These are phyloP conservation scores for Mohoua ochrocephala DNA, from an alignment of 2,113 vertebrate genomes.

Conservation along the genomic window DNA sequence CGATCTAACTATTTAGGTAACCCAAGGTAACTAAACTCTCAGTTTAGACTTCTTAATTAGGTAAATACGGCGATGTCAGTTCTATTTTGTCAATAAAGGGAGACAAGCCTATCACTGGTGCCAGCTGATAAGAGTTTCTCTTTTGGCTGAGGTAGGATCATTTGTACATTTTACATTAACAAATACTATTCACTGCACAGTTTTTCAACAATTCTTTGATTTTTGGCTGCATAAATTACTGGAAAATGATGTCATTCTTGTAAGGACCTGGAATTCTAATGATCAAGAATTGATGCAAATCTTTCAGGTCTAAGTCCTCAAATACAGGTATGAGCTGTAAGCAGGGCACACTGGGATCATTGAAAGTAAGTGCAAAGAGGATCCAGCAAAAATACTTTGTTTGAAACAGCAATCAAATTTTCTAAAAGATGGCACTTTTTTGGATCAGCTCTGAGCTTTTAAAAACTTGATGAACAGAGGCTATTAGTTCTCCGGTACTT, in stretches of 20 bases:
- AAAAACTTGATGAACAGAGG: background rate
- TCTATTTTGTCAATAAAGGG: background rate
- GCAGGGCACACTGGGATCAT: background rate
- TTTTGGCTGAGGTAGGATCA: background rate
- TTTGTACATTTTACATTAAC: background rate
- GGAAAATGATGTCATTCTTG: background rate
- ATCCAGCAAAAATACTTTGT: background rate
- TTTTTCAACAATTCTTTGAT: background rate
- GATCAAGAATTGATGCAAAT: background rate
- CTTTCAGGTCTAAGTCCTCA: background rate
- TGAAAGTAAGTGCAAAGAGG: background rate
- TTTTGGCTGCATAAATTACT: background rate
- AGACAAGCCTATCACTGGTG: background rate
- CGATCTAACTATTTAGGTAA: background rate
- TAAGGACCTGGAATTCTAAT: background rate
- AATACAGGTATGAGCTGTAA: background rate
- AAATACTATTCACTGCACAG: background rate
- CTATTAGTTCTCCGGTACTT: background rate
- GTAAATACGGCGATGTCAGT: background rate
- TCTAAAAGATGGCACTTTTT: background rate
- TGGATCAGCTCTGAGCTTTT: background rate
- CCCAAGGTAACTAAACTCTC: background rate
- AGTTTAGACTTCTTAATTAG: conserved; percentile 7
- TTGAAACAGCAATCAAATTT: background rate
- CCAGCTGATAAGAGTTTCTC: background rate